Conservation (phyloP, 2,888 invertebrate genomes). For the Conomelus anceps region DNA sequence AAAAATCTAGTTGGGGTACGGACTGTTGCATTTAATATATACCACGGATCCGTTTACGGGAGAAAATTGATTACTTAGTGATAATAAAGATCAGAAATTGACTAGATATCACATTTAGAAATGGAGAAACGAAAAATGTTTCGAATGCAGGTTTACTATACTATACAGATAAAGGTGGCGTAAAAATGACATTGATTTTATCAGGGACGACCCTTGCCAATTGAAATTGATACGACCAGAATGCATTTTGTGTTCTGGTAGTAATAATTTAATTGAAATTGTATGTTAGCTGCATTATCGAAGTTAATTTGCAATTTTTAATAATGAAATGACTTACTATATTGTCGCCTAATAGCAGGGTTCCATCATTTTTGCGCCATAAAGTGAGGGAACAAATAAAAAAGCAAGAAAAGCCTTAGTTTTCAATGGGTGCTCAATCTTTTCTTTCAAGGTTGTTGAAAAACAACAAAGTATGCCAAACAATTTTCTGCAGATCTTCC, state of each 20-base stretch:
- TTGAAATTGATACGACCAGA: not conserved
- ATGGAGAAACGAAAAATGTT: not conserved
- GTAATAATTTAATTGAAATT: too few species aligned
- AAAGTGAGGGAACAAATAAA: not conserved
- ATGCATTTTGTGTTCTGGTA: not conserved
- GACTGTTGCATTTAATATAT: too few species aligned
- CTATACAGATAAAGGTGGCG: not conserved
- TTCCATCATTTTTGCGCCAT: not conserved
- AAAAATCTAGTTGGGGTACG: too few species aligned
- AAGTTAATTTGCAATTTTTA: too few species aligned
- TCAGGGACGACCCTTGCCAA: not conserved
- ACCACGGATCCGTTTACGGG: too few species aligned
- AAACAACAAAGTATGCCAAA: not conserved
- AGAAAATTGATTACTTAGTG: too few species aligned
- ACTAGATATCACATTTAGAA: not conserved
- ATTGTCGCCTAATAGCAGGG: not conserved
- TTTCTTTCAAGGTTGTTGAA: not conserved
- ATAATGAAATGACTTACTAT: not conserved
- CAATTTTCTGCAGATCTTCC: not conserved
- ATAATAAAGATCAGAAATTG: too few species aligned
- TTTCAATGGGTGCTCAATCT: not conserved
- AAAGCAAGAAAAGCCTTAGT: not conserved
- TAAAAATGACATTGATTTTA: not conserved
- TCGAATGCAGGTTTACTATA: not conserved
- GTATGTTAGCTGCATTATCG: not conserved